Evolutionary conservation across 2,888 invertebrate genomes (phyloP), one percentile per base, ranked within the genome.

Genomic region (Noctua janthe): DNA sequence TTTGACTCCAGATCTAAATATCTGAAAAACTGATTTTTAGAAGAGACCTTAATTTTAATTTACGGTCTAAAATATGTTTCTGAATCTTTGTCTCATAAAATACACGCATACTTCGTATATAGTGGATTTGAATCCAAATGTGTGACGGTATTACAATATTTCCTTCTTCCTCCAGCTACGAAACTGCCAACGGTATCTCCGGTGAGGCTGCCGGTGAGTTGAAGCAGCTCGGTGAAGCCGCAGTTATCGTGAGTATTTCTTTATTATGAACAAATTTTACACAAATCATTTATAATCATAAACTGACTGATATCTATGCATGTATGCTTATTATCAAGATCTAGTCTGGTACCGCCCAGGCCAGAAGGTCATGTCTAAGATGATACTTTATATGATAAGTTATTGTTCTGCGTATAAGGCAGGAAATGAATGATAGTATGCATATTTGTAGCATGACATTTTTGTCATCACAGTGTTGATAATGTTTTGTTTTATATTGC

Each of bases 121-220:
- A 67, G 23, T 43, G 23, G 67, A 47, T 43, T 67, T n/a, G 13
- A 2, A 47, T 76, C 20, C 35, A 17, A 35, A 29, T 17, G 17
- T 77, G 15, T 66, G 35, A 6, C 29, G n/a, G 5, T 8, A 8
- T 17, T 70, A n/a, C 2, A 64, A 71, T 54, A 43, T 56, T 49
- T 64, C 0, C 2, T 49, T 74, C 11, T 72, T 51, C 49, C 43
- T 69, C 47, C 90, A 97, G 97, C 71, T 97, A 95, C 91, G 97
- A 97, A 90, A 97, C 97, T 49, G 95, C 94, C 81, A 97, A 97
- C 88, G 97, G 97, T 11, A 97, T 97, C 85, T 92, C 94, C 17
- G 97, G 96, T 70, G 94, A 97, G 82, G 97, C 97, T 87, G 92
- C 94, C 83, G 97, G 97, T 23, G 85, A 88, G 62, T 91, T 97